phyloP scores from a whole-genome alignment of 2,888 invertebrate species.

The Norana najaformis region DNA sequence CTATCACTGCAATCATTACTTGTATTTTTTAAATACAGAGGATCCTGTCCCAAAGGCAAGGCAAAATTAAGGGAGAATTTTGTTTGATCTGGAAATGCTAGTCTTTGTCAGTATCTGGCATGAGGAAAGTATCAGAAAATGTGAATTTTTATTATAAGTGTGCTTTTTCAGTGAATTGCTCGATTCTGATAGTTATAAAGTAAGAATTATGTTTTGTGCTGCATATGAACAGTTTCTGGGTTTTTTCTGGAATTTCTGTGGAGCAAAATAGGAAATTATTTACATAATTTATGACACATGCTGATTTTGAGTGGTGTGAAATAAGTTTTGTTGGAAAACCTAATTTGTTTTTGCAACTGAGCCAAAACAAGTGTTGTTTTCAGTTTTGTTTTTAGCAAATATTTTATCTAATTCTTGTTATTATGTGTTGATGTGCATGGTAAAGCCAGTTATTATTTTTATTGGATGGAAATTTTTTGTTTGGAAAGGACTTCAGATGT shows the following conservation, averaged over 20 bases:
- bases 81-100: neutral
- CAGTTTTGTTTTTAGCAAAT: neutral
- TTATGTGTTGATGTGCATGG: neutral
- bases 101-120: neutral
- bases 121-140: neutral
- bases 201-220: neutral
- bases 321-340: neutral
- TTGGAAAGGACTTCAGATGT: neutral
- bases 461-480: neutral
- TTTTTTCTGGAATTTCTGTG: too few species aligned
- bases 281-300: neutral
- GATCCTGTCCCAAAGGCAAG: neutral
- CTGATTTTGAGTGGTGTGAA: neutral
- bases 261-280: neutral
- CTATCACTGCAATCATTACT: neutral
- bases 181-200: neutral
- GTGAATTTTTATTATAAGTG: neutral
- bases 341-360: slow-evolving; percentile 2
- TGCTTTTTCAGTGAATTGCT: neutral
- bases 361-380: neutral
- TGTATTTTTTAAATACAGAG: neutral
- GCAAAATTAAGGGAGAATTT: neutral
- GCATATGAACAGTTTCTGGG: neutral
- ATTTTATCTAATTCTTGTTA: neutral
- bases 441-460: slow-evolving; percentile 13